A percentile compares a stretch with the other conserved stretches of the same genome.
These are phyloP conservation scores for Cebus imitator DNA, from an alignment of 2,113 vertebrate species.

Conservation along the genomic window DNA sequence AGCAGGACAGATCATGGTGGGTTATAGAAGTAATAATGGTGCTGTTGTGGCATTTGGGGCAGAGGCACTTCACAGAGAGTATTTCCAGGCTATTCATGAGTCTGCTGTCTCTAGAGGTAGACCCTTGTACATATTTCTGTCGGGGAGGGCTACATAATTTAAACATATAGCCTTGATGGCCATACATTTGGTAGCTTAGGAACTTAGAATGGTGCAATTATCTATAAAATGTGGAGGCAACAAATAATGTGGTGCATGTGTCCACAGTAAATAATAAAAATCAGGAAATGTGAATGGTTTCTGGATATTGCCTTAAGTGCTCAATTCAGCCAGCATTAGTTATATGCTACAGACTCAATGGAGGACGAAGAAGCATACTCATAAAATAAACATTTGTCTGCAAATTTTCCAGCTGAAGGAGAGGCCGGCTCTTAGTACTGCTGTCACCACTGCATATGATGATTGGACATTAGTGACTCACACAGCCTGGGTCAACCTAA, in stretches of 20 bases:
- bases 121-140: not conserved
- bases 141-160: not conserved
- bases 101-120: not conserved
- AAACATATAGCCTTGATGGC: not conserved
- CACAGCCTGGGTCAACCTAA: conserved; percentile 65
- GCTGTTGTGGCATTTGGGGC: not conserved
- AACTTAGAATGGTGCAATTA: conserved; percentile 53
- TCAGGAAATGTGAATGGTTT: conserved; percentile 41
- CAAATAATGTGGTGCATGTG: conserved; percentile 28
- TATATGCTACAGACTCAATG: conserved; percentile 28
- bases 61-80: not conserved
- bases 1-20: not conserved
- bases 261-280: conserved; percentile 57
- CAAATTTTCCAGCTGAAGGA: conserved; percentile 66
- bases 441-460: conserved; percentile 26
- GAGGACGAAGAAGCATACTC: conserved; percentile 46
- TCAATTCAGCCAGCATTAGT: conserved; percentile 45
- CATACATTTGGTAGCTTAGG: not conserved
- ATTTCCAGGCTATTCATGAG: conserved; percentile 7
- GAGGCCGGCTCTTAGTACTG: conserved; percentile 28
- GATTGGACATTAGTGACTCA: conserved; percentile 58
- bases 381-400: conserved; percentile 75
- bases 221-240: conserved; percentile 48
- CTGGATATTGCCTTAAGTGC: conserved; percentile 53
- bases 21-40: not conserved